phyloP scores from a whole-genome alignment of 2,113 vertebrate genomes.

The Nothobranchius kuhntae region DNA sequence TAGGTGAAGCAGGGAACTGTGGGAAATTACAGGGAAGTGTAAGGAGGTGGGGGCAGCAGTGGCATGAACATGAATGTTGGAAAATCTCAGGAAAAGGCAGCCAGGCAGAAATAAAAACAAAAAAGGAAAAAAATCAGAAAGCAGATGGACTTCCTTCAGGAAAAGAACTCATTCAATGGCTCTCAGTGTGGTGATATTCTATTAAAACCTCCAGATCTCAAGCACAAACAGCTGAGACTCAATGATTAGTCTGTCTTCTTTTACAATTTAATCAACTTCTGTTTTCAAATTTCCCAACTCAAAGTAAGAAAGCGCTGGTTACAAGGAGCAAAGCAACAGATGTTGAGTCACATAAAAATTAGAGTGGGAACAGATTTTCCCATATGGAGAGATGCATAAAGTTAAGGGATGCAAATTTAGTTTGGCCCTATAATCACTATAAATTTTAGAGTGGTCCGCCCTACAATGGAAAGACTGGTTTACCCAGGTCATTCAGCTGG shows the following conservation, averaged over 20 bases:
- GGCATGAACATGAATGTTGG: slow-evolving; percentile 33
- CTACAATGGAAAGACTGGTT: too few relatives aligned
- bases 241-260: neutral
- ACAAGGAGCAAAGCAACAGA: neutral
- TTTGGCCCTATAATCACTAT: too few relatives aligned
- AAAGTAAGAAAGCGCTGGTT: neutral
- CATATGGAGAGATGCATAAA: neutral
- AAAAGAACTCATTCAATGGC: neutral
- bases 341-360: neutral
- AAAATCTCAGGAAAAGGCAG: slow-evolving; percentile 32
- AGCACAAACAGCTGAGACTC: neutral
- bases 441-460: too few relatives aligned
- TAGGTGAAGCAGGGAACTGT: slow-evolving; percentile 67
- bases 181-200: neutral
- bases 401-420: neutral
- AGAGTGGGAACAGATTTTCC: neutral
- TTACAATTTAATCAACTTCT: neutral
- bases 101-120: slow-evolving; percentile 3
- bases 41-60: neutral
- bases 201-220: neutral
- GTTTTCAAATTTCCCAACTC: neutral
- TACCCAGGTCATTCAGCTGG: too few relatives aligned
- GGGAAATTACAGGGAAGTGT: slow-evolving; percentile 42
- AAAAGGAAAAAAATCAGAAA: neutral
- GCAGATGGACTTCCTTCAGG: slow-evolving; percentile 7